A percentile compares a stretch with the other conserved stretches of the same genome.
Conservation (phyloP, 1,140 invertebrate species). For the Stenopsyche tienmushanensis region DNA sequence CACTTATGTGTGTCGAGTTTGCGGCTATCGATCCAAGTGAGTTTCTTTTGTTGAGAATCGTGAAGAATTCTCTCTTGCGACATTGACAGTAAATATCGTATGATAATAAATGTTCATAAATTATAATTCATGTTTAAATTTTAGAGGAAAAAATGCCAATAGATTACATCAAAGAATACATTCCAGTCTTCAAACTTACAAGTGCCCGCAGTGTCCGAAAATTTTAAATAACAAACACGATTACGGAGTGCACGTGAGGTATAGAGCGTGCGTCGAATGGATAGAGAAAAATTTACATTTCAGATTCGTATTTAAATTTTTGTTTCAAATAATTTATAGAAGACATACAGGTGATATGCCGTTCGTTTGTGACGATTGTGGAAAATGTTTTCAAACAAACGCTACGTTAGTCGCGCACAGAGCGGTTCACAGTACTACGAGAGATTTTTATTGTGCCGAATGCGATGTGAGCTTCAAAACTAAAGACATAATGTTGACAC, state of each 20-base stretch:
- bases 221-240: slow-evolving; percentile 18
- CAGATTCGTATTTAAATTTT: neutral
- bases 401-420: slow-evolving; percentile 7
- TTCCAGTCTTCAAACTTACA: neutral
- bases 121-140: neutral
- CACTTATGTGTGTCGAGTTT: slow-evolving; percentile 1
- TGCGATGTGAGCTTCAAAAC: slow-evolving; percentile 21
- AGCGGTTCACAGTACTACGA: slow-evolving; percentile 8
- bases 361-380: neutral
- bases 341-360: slow-evolving; percentile 21
- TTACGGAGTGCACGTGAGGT: slow-evolving; percentile 9
- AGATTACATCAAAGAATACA: slow-evolving; percentile 7
- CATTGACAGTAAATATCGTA: neutral
- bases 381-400: slow-evolving; percentile 15
- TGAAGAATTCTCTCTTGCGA: too few species aligned
- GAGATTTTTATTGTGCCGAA: slow-evolving; percentile 5
- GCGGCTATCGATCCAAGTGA: slow-evolving; percentile 6
- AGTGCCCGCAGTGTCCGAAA: slow-evolving; percentile 10
- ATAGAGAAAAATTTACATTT: neutral
- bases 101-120: neutral
- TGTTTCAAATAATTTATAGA: neutral
- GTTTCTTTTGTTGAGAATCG: neutral
- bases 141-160: slow-evolving; percentile 7
- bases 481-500: slow-evolving; percentile 14
- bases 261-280: neutral